These are phyloP conservation scores for Philonicus albiceps DNA, from an alignment of 2,888 invertebrate genomes.

Conservation along the genomic window DNA sequence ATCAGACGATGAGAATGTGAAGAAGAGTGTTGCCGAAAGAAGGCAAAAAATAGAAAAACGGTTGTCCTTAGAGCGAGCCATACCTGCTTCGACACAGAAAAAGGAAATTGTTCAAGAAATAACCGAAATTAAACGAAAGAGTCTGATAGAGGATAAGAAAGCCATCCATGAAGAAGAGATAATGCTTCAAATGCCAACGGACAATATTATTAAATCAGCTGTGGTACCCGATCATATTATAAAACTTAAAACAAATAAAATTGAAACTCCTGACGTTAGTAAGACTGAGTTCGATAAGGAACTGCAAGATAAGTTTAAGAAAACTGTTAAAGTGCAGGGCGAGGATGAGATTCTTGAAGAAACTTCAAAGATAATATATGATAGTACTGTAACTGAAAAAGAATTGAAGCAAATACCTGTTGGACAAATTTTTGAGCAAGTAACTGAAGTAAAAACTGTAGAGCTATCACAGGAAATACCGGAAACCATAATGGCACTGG, in stretches of 20 bases:
- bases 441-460: not conserved
- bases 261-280: constrained; percentile 59
- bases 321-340: constrained; percentile 56
- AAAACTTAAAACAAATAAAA: constrained; percentile 62
- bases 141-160: constrained; percentile 63
- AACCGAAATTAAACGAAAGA: constrained; percentile 74
- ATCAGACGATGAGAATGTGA: constrained; percentile 71
- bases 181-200: constrained; percentile 62
- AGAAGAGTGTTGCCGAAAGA: constrained; percentile 78
- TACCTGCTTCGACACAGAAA: constrained; percentile 77
- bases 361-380: constrained; percentile 53
- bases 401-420: constrained; percentile 13
- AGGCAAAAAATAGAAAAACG: constrained; percentile 79
- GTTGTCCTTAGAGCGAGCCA: constrained; percentile 72
- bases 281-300: constrained; percentile 63
- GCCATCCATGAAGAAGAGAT: constrained; percentile 64
- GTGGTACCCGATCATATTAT: constrained; percentile 61
- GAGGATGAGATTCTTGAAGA: constrained; percentile 48
- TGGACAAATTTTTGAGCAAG: not conserved
- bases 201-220: constrained; percentile 61
- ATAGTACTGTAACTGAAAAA: constrained; percentile 50
- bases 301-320: constrained; percentile 60
- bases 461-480: not conserved
- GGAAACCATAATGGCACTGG: not conserved
- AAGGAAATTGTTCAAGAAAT: constrained; percentile 79